Base-by-base conservation (phyloP, 30 jellyfish, hydroid and myxozoan species). In the Calvadosia cruxmelitensis region DNA sequence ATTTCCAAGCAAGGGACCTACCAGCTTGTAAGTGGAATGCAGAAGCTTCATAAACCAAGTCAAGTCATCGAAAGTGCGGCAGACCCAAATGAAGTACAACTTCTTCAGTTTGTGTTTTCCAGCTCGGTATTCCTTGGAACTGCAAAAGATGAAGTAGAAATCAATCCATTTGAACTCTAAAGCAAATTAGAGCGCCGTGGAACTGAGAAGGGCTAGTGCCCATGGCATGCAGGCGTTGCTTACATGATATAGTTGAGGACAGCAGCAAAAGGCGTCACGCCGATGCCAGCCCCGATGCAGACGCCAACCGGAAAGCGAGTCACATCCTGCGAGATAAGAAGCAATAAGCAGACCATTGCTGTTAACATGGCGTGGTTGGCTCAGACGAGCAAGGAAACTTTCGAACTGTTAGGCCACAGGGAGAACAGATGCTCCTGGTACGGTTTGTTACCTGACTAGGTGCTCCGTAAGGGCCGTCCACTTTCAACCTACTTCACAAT, bases 401-500 rank as follows among this genome's bases (percentile, higher is more conserved):
- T n/a, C n/a, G n/a, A n/a, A n/a, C n/a, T n/a, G n/a, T n/a, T n/a
- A n/a, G n/a, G n/a, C n/a, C n/a, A n/a, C n/a, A n/a, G n/a, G n/a
- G n/a, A n/a, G n/a, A n/a, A n/a, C n/a, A n/a, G n/a, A n/a, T n/a
- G n/a, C n/a, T n/a, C n/a, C n/a, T n/a, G n/a, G n/a, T n/a, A n/a
- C n/a, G 12, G 10, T 42, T 42, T 20, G 57, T 31, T 33, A 83
- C 95, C 95, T 83, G 92, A 70, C 69, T 76, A 30, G 95, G 95
- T 32, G 89, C 75, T 20, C 95, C 95, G 72, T 83, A 83, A 0
- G 95, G 95, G n/a, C 95, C 95, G 35, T 83, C 95, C 27, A 83
- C 95, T 52, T 72, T 74, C 33, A 76, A 27, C 7, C 85, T 74
- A 30, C 34, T n/a, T 30, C 20, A 66, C 33, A 29, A 15, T 27